phyloP scores from a whole-genome alignment of 2,888 invertebrate genomes.

The Antheraea yamamai region DNA sequence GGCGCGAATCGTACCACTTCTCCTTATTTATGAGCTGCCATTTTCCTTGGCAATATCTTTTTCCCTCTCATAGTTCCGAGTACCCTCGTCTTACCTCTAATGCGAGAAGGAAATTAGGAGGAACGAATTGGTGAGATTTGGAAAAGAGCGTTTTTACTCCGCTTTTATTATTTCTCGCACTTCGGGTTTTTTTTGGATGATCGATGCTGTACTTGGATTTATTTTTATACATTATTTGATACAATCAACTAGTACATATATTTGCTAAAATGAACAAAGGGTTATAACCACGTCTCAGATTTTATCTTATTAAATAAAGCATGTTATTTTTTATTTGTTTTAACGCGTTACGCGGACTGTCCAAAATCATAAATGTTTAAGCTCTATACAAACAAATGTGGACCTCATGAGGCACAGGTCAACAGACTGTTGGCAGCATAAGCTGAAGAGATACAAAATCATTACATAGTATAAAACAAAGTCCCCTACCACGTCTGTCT shows the following conservation, averaged over 20 bases:
- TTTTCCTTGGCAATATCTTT: conserved; percentile 63
- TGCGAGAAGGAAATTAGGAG: conserved; percentile 49
- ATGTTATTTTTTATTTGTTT: too few species aligned
- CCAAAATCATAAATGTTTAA: too few species aligned
- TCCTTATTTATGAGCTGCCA: conserved; percentile 65
- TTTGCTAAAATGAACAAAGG: too few species aligned
- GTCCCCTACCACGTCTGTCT: too few species aligned
- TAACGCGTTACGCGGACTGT: too few species aligned
- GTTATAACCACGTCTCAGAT: too few species aligned
- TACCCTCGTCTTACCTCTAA: conserved; percentile 37
- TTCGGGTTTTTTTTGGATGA: conserved; percentile 16
- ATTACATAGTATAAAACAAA: too few species aligned
- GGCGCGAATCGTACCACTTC: conserved; percentile 55
- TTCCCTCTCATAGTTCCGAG: conserved; percentile 35
- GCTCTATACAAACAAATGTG: too few species aligned
- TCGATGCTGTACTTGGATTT: conserved; percentile 14
- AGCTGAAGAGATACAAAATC: too few species aligned
- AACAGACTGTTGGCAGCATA: too few species aligned
- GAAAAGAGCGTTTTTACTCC: conserved; percentile 22
- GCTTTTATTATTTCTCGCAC: conserved; percentile 23
- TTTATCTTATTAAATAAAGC: too few species aligned
- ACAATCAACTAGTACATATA: neutral
- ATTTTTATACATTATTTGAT: neutral
- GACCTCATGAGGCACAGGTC: too few species aligned
- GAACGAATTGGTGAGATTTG: conserved; percentile 50